Conservation (phyloP, 2,113 vertebrate genomes). For the Takifugu bimaculatus region DNA sequence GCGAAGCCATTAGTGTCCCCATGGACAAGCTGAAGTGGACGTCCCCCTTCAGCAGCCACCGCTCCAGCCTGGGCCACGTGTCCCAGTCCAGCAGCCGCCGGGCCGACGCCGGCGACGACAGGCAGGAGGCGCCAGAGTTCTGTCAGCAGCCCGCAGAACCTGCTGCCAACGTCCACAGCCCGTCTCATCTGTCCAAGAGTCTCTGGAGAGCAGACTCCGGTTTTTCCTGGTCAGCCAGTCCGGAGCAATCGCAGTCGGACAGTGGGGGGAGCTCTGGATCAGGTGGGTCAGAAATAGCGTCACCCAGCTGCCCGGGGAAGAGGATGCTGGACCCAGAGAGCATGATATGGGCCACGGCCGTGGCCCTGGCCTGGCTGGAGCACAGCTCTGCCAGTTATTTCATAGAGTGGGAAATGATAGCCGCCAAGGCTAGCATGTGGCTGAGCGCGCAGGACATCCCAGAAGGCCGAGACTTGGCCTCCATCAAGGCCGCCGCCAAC, state of each 20-base stretch:
- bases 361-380: conserved; percentile 94
- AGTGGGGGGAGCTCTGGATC: conserved; percentile 41
- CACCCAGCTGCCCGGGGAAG: conserved; percentile 28
- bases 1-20: conserved; percentile 79
- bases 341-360: conserved; percentile 90
- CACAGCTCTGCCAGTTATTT: conserved; percentile 90
- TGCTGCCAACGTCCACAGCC: conserved; percentile 15
- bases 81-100: conserved; percentile 67
- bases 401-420: conserved; percentile 92
- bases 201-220: conserved; percentile 28
- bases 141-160: conserved; percentile 37
- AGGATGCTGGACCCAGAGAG: conserved; percentile 71
- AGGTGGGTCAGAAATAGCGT: not conserved
- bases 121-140: conserved; percentile 24
- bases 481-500: conserved; percentile 83
- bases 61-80: conserved; percentile 74
- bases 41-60: conserved; percentile 87
- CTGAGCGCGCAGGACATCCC: conserved; percentile 81
- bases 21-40: conserved; percentile 96
- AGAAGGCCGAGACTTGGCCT: conserved; percentile 74
- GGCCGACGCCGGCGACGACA: conserved; percentile 34
- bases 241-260: conserved; percentile 23
- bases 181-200: conserved; percentile 42
- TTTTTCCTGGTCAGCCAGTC: conserved; percentile 34
- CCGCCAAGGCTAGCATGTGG: conserved; percentile 91